Base-by-base conservation (phyloP, 2,888 invertebrate genomes). In the Ctenicera cuprea region DNA sequence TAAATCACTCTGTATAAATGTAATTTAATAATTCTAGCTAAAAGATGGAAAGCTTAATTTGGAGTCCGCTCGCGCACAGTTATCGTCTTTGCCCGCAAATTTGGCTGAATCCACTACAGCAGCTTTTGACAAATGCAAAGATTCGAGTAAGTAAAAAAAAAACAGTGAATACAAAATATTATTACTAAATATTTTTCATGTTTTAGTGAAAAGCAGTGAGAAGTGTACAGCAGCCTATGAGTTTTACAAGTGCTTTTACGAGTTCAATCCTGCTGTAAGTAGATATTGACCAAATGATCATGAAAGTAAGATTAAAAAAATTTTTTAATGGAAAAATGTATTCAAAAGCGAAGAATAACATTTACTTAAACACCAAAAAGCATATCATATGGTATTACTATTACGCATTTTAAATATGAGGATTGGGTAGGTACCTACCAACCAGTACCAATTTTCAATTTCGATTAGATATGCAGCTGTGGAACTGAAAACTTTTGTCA, bases 1-100 rank as follows among this genome's bases (percentile, higher is more conserved):
- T n/a, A n/a, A n/a, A n/a, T n/a, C n/a, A n/a, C n/a, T n/a, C n/a
- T n/a, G n/a, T n/a, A n/a, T n/a, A n/a, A n/a, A n/a, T n/a, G 5
- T 26, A 26, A 26, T 14, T n/a, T 9, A 8, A 61, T 3, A 14
- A 45, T 54, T 72, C 30, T 22, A 61, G 45, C 12, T 52, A 38
- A 70, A 54, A 61, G 64, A 64, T 48, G 64, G 50, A 26, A 64
- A 64, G 12, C 9, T 64, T 26, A 64, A 37, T 45, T 8, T n/a
- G 1, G 64, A 64, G 9, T 3, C 26, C 3, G 16, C 33, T n/a
- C 48, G 50, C 5, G 14, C 45, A 7, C 64, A 64, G 12, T 0
- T 64, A 7, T 16, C 33, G 0, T 38, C 33, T 11, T 50, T 64
- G 11, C 64, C 64, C 5, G 18, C 30, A 3, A 37, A 11, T 33